Base-by-base conservation (phyloP, 37 sponge, comb jelly and placozoan species). In the Cladorhizidae sp. region DNA sequence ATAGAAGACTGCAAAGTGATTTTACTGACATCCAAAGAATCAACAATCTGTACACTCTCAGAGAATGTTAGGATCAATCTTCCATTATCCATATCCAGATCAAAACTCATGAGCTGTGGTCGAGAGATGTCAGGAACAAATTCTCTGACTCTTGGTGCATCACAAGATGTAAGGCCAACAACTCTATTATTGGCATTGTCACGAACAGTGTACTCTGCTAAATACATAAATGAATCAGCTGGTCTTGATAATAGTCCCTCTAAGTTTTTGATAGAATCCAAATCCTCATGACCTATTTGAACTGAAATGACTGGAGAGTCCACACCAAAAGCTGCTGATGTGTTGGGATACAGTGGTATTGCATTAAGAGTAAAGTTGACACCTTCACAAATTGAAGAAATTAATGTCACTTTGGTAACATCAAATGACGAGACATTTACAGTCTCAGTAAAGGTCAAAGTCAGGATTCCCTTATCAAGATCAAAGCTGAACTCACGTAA, bases 381-480 rank as follows among this genome's bases (percentile, higher is more conserved):
- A 40, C 83, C 77, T 31, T 14, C 42, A 37, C 82, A 70, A n/a
- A 71, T 59, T 18, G 40, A 0, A 64, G 52, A 74, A 28, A 79
- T 57, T 35, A 87, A 40, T 20, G 87, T 87, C 57, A 96, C 32
- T 50, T 93, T 88, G 39, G 93, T 89, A 0, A 90, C 83, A 70
- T 89, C 83, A 5, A 96, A 78, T 64, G 93, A 87, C 18, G 86
- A 57, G n/a, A 93, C 86, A 69, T 96, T 90, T 12, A 96, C 78
- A 40, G 96, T 96, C 59, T 96, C 96, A 67, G 88, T 82, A 73
- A 96, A 96, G 5, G 93, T 96, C 14, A 96, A 50, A n/a, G 88
- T 89, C 45, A 96, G 75, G 23, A 90, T 80, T 20, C 96, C 93
- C 68, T 59, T 21, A 61, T 96, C 79, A 57, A 96, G 54, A 75